Evolutionary conservation across 2,113 vertebrate species (phyloP).

Genomic region (Salvelinus sp.): DNA sequence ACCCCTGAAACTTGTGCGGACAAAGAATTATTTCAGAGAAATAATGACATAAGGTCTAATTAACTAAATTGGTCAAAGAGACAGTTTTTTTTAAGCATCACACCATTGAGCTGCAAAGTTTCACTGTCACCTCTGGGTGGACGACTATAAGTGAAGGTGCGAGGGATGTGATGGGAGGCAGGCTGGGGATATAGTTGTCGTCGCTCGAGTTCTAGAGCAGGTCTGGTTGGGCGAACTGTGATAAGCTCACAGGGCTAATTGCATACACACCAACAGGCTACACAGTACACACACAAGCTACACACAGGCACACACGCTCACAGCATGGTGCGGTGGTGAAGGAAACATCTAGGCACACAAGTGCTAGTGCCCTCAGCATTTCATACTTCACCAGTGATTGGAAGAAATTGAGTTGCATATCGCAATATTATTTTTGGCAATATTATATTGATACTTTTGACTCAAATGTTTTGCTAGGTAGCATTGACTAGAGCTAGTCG

Average conservation of each 20-base stretch:
- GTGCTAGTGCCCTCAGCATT: slow-evolving; percentile 4
- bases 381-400: not conserved
- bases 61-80: no score
- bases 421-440: no score
- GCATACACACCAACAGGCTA: not conserved
- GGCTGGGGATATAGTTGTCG: slow-evolving; percentile 11
- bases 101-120: not conserved
- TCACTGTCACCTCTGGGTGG: not conserved
- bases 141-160: slow-evolving; percentile 19
- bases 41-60: no score
- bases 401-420: no score
- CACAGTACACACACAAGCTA: slow-evolving; percentile 1
- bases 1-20: no score
- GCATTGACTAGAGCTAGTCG: no score
- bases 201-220: not conserved
- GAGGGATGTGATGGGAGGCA: not conserved
- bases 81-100: no score
- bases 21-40: no score
- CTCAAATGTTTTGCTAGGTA: no score
- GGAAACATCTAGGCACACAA: not conserved
- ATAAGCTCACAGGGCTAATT: not conserved
- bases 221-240: not conserved
- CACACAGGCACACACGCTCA: not conserved
- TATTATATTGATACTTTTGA: no score
- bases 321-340: not conserved